These are phyloP conservation scores for Orientallactaga bullata DNA, from an alignment of 2,113 vertebrate species.

Conservation along the genomic window DNA sequence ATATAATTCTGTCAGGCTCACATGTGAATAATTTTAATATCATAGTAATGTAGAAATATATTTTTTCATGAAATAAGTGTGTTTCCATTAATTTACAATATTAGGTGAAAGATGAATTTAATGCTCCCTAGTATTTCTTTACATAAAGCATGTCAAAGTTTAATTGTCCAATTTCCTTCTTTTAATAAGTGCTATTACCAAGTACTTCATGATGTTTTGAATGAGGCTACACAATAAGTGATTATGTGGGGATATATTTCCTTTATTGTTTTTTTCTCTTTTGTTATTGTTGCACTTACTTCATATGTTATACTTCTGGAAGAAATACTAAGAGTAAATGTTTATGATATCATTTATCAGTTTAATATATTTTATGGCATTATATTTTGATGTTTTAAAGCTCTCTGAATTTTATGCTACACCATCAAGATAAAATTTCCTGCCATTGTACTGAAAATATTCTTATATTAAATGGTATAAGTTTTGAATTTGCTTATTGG, in stretches of 20 bases:
- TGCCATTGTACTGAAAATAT: neutral
- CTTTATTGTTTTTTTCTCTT: neutral
- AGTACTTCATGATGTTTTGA: neutral
- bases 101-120: conserved; percentile 1
- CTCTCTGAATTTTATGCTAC: neutral
- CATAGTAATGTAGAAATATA: neutral
- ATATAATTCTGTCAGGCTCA: neutral
- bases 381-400: neutral
- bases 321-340: neutral
- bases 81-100: neutral
- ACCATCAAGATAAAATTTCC: neutral
- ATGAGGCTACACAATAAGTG: neutral
- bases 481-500: neutral
- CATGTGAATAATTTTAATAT: neutral
- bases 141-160: neutral
- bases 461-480: neutral
- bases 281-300: neutral
- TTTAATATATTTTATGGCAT: neutral
- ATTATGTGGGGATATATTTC: neutral
- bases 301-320: neutral
- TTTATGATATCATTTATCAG: neutral
- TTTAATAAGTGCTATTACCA: neutral
- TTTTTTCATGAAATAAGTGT: neutral
- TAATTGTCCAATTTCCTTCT: neutral
- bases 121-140: neutral